Base-by-base conservation (phyloP, 2,888 invertebrate species). In the Drosophila bunnanda region DNA sequence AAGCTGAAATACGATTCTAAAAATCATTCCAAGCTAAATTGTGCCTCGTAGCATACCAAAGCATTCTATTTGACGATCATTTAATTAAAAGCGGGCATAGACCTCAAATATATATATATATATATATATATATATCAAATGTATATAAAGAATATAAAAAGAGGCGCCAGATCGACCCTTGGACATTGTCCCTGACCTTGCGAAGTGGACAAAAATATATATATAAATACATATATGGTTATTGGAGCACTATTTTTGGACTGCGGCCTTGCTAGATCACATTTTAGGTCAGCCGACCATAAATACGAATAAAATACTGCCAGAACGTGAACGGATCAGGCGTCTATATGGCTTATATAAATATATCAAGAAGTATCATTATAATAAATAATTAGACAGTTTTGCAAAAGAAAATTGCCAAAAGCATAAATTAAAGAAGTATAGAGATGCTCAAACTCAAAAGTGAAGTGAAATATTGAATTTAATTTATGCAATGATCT, bases 251-350 rank as follows among this genome's bases (percentile, higher is more conserved):
- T 53, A 59, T 59, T 59, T 53, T 53, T 22, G 12, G 39, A 2
- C n/a, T 20, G 20, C 50, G n/a, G 20, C n/a, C n/a, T 53, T 59
- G 52, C 38, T 6, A 52, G 36, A 30, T 32, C 61, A 30, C 22
- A 66, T 61, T 66, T 66, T 66, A 38, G 65, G 65, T 66, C 65
- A 38, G 52, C 9, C 65, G 44, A 52, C 28, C 43, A n/a, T 10
- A 65, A 56, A 44, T 20, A 46, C 39, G 20, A 39, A 39, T 22
- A 30, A 38, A 30, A 30, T 59, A 44, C n/a, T 10, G 57, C 13
- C 30, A 57, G 17, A 58, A 58, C 58, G 50, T 50, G 36, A 17
- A 15, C 9, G 28, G 17, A 38, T 58, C 50, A 17, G 8, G 2
- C 8, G 12, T 7, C 9, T 48, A 28, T 12, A 57, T 43, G 12